Percentiles rank a stretch among this genome's conserved stretches.
phyloP scores from a whole-genome alignment of 2,113 vertebrate genomes.

The Epinephelus moara region DNA sequence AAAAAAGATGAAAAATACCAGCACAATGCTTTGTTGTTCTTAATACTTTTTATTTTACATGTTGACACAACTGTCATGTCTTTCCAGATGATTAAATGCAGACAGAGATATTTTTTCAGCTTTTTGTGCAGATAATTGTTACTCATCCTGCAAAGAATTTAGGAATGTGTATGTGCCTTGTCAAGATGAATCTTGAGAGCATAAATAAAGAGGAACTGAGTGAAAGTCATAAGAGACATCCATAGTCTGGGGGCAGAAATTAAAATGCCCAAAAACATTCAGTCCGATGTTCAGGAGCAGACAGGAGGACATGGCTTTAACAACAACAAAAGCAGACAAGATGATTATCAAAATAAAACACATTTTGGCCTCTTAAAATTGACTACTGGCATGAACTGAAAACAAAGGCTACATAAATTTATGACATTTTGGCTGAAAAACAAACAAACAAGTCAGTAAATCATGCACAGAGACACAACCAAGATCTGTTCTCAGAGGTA shows the following conservation, averaged over 20 bases:
- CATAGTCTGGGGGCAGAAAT: background rate
- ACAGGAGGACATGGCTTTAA: background rate
- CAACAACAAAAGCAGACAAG: background rate
- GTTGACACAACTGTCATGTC: background rate
- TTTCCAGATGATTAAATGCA: no score
- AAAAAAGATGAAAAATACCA: background rate
- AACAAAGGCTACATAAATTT: background rate
- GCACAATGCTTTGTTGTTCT: background rate
- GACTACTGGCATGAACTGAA: background rate
- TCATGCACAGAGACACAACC: background rate
- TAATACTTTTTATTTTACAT: background rate
- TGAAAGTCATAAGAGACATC: background rate
- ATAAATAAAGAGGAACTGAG: background rate
- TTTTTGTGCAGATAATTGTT: background rate
- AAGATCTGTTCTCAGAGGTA: background rate
- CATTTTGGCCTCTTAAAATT: background rate
- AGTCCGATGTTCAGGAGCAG: background rate
- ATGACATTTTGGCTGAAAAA: background rate
- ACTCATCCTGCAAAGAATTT: background rate
- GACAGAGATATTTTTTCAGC: no score
- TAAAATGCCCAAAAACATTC: background rate
- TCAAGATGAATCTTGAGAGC: no score
- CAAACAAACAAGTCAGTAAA: slow-evolving; percentile 19
- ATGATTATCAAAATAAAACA: background rate
- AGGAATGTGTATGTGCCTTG: background rate